Evolutionary conservation across 2,797 vertebrate species (phyloP).

Genomic region (Triplophysa bombifrons): DNA sequence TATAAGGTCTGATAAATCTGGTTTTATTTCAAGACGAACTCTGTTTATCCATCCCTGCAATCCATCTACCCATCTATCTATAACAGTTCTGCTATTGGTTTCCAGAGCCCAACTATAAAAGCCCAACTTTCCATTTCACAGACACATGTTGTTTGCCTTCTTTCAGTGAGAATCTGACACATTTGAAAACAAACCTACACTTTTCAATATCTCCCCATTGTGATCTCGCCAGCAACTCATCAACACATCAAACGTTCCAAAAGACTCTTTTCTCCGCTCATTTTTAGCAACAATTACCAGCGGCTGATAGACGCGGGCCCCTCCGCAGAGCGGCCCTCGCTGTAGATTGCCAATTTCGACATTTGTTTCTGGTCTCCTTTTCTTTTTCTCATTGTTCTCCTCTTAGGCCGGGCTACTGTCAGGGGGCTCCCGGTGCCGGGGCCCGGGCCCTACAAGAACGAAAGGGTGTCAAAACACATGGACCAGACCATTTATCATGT

Average conservation of each 20-base stretch:
- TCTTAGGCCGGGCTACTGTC: conserved; percentile 57
- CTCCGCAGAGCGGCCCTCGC: conserved; percentile 38
- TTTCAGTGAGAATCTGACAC: conserved; percentile 30
- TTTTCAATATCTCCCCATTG: conserved; percentile 26
- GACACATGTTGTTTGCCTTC: conserved; percentile 17
- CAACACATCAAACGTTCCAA: conserved; percentile 39
- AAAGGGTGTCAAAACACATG: conserved; percentile 87
- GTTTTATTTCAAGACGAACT: background rate
- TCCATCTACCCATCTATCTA: background rate
- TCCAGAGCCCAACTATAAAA: conserved; percentile 1
- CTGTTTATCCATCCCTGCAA: background rate
- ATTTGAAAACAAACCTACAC: conserved; percentile 20
- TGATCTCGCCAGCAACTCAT: conserved; percentile 29
- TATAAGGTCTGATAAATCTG: background rate
- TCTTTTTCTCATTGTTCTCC: conserved; percentile 67
- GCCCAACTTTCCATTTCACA: background rate
- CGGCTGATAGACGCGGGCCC: conserved; percentile 49
- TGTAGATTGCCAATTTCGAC: conserved; percentile 76
- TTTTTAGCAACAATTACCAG: conserved; percentile 58
- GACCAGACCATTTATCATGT: conserved; percentile 96
- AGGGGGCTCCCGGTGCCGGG: conserved; percentile 52
- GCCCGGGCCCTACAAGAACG: conserved; percentile 60
- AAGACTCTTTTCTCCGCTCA: conserved; percentile 15
- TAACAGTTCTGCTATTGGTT: background rate
- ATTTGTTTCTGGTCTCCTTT: conserved; percentile 62